Percentiles rank a stretch among this genome's conserved stretches.
Conservation (phyloP, 1,140 invertebrate genomes). For the Philopotamus ludificatus region DNA sequence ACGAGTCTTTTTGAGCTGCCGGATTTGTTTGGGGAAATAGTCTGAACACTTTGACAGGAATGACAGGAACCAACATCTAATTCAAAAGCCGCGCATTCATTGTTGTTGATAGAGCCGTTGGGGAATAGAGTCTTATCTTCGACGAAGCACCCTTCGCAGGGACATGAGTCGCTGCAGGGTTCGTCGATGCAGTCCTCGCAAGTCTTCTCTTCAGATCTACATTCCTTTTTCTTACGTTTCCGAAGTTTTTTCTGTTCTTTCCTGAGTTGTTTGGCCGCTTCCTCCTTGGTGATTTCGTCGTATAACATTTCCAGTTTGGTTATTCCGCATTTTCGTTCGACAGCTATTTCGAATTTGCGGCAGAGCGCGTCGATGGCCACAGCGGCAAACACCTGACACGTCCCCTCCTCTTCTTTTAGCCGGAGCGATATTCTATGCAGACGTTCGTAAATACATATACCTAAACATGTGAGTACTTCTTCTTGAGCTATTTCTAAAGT, state of each 20-base stretch:
- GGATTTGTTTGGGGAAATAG: slow-evolving; percentile 2
- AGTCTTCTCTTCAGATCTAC: slow-evolving; percentile 37
- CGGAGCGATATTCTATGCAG: slow-evolving; percentile 82
- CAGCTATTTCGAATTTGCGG: slow-evolving; percentile 84
- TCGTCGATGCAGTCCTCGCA: slow-evolving; percentile 41
- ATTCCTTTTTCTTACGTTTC: slow-evolving; percentile 79
- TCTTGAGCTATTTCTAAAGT: slow-evolving; percentile 94
- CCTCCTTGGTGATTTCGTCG: slow-evolving; percentile 79
- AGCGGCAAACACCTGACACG: slow-evolving; percentile 86
- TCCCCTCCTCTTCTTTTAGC: slow-evolving; percentile 84
- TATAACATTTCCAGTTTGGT: slow-evolving; percentile 82
- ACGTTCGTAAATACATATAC: slow-evolving; percentile 86
- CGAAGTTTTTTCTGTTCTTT: slow-evolving; percentile 86
- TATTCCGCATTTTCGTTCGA: slow-evolving; percentile 85
- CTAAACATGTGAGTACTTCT: slow-evolving; percentile 90
- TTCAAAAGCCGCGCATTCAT: slow-evolving; percentile 26
- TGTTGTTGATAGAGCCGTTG: slow-evolving; percentile 29
- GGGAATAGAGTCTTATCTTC: slow-evolving; percentile 18
- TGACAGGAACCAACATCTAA: slow-evolving; percentile 41
- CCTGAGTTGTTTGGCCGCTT: slow-evolving; percentile 76
- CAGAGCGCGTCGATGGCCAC: slow-evolving; percentile 83
- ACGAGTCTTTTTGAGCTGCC: slow-evolving; percentile 32
- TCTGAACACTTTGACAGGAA: slow-evolving; percentile 47
- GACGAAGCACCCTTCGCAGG: slow-evolving; percentile 26
- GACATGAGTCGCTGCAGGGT: slow-evolving; percentile 25